Conservation (phyloP, 1,140 invertebrate genomes). For the Drosophila tropicalis region DNA sequence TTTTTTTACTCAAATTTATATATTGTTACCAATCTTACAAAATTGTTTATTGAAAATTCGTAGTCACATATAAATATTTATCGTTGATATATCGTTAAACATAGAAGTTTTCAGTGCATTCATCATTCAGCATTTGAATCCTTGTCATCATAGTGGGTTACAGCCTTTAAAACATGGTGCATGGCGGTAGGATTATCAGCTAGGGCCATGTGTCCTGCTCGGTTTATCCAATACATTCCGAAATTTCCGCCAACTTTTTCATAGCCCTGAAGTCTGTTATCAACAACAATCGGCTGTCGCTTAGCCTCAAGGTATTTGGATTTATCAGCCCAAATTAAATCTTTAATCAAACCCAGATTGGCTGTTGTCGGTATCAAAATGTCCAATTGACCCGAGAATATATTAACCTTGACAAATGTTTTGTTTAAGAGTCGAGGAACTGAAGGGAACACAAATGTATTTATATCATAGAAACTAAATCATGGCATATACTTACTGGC, state of each 20-base stretch:
- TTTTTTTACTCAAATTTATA: too few species aligned
- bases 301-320: conserved; percentile 84
- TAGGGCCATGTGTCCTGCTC: conserved; percentile 86
- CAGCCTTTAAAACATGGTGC: conserved; percentile 59
- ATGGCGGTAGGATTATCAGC: conserved; percentile 74
- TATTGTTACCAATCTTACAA: too few species aligned
- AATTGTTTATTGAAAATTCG: background rate
- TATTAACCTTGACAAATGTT: conserved; percentile 83
- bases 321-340: conserved; percentile 86
- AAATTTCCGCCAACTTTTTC: conserved; percentile 87
- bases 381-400: conserved; percentile 85
- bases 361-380: conserved; percentile 87
- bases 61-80: too few species aligned
- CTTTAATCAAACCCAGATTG: conserved; percentile 88
- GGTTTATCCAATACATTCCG: conserved; percentile 89
- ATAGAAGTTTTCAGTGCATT: too few species aligned
- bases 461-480: background rate
- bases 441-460: conserved; percentile 75
- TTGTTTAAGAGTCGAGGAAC: conserved; percentile 89
- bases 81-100: too few species aligned
- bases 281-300: conserved; percentile 84
- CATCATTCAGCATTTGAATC: background rate
- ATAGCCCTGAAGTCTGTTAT: conserved; percentile 87
- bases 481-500: conserved; percentile 84
- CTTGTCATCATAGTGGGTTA: conserved; percentile 21